A percentile compares a stretch with the other conserved stretches of the same genome.
phyloP scores from a whole-genome alignment of 2,113 vertebrate genomes.

The Plotosus lineatus region DNA sequence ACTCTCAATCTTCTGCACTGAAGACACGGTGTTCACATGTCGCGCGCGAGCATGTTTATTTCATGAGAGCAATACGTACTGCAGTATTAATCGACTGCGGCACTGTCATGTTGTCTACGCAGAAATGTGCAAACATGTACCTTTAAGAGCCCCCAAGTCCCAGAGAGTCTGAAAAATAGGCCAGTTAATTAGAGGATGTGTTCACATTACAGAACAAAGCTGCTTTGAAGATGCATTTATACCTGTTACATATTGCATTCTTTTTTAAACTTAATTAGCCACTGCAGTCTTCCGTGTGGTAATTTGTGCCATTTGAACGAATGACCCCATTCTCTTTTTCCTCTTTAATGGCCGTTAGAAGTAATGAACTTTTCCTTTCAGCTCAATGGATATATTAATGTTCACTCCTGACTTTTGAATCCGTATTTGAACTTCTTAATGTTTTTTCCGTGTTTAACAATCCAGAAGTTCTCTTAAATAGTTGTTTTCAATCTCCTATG shows the following conservation, averaged over 20 bases:
- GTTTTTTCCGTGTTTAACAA: neutral
- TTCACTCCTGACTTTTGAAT: constrained; percentile 15
- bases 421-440: neutral
- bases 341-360: constrained; percentile 18
- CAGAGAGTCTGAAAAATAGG: constrained; percentile 36
- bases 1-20: neutral
- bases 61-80: constrained; percentile 25
- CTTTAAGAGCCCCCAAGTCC: neutral
- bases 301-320: constrained; percentile 31
- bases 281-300: constrained; percentile 7
- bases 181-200: constrained; percentile 40
- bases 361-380: constrained; percentile 37
- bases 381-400: constrained; percentile 30
- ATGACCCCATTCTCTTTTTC: constrained; percentile 24
- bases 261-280: constrained; percentile 44
- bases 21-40: neutral
- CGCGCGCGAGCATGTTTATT: constrained; percentile 39
- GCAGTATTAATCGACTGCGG: constrained; percentile 28
- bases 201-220: constrained; percentile 39
- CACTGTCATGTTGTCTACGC: neutral
- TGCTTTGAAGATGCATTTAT: constrained; percentile 51
- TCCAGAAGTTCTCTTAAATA: neutral
- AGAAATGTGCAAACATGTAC: constrained; percentile 17
- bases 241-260: constrained; percentile 44
- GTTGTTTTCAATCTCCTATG: neutral